These are phyloP conservation scores for Pomatorhinus ruficollis DNA, from an alignment of 2,113 vertebrate genomes.

Conservation along the genomic window DNA sequence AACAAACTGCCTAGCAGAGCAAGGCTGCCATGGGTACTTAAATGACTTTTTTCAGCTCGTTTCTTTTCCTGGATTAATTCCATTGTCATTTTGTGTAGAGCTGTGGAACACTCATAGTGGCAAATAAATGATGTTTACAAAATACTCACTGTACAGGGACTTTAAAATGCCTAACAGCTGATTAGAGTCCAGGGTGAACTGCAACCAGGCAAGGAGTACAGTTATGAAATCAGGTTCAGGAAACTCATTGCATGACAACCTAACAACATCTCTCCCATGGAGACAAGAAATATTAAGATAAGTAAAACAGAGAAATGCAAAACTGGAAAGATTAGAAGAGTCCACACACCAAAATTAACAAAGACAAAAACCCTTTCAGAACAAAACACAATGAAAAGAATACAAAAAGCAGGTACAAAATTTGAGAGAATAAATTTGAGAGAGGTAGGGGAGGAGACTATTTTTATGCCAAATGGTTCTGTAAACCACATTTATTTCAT, in stretches of 20 bases:
- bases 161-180: not conserved
- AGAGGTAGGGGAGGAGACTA: not conserved
- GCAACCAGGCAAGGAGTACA: not conserved
- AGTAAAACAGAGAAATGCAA: not conserved
- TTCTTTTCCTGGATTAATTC: conserved; percentile 38
- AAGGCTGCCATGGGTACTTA: conserved; percentile 4
- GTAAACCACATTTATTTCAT: not conserved
- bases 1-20: conserved; percentile 32
- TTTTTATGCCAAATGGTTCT: not conserved
- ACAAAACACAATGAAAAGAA: not conserved
- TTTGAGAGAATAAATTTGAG: not conserved
- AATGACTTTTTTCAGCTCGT: not conserved
- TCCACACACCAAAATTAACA: not conserved
- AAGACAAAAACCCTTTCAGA: not conserved
- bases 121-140: conserved; percentile 57
- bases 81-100: not conserved
- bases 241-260: not conserved
- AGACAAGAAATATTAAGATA: not conserved
- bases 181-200: not conserved
- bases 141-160: not conserved
- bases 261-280: not conserved
- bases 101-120: conserved; percentile 5
- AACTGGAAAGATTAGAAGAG: not conserved
- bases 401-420: not conserved
- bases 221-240: not conserved